Base-by-base conservation (phyloP, 2,888 invertebrate species). In the Synergus gifuensis region DNA sequence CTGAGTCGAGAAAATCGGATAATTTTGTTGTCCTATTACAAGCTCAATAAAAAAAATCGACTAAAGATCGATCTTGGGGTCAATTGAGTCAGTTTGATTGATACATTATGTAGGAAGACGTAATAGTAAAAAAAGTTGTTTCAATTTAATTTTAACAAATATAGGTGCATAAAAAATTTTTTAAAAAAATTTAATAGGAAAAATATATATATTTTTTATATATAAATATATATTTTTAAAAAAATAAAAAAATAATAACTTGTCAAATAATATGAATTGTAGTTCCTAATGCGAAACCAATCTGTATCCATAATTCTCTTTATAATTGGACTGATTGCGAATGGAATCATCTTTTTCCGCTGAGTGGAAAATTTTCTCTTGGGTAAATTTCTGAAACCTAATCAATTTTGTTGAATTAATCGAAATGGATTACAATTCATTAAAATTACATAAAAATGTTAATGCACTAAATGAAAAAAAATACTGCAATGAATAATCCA, bases 1-100 rank as follows among this genome's bases (percentile, higher is more conserved):
- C 40, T 16, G 42, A 66, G 18, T 66, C 66, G 12, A 42, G 66
- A 42, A 66, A 66, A 66, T 66, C 42, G 12, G 66, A 66, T 66
- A 66, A 66, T 66, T 66, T 66, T 18, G 5, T 44, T 66, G 66
- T 42, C 44, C 44, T 60, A 22, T 4, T n/a, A 60, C 22, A 3
- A 60, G 11, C 4, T 12, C 28, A 28, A 12, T 9, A 60, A 60
- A 11, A 22, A 22, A 60, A 60, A 60, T 60, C 11, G 22, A 60
- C 9, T 60, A 60, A 11, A 12, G 60, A 22, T 22, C 60, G 60
- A 60, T 60, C 22, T 60, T 22, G 18, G 22, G 60, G 60, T 60
- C 22, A 58, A 18, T 58, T 11, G n/a, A 58, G 58, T 8, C 18
- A 18, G 7, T 18, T 16, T n/a, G 9, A 28, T 28, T 58, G 18